Conservation (phyloP, 2,797 vertebrate genomes). For the Gymnopithys bicolor region DNA sequence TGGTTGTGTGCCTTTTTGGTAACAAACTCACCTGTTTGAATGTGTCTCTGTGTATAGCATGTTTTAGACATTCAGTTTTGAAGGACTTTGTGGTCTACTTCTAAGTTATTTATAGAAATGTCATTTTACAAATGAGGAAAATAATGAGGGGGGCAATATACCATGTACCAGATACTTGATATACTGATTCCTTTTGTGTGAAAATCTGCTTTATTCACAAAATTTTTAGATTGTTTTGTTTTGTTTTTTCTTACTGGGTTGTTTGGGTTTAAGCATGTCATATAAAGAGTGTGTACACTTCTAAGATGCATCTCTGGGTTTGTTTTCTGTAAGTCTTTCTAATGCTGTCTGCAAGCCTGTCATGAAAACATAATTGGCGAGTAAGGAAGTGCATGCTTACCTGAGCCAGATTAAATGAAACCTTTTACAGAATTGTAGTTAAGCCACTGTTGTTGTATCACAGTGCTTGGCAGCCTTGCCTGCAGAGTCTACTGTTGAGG, state of each 20-base stretch:
- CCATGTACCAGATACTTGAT: not conserved
- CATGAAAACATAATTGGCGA: not conserved
- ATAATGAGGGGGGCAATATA: not conserved
- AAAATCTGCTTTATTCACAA: not conserved
- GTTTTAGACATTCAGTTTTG: not conserved
- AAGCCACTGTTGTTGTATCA: fast-evolving
- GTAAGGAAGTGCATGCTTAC: not conserved
- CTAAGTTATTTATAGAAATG: not conserved
- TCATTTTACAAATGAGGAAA: not conserved
- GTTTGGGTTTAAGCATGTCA: not conserved
- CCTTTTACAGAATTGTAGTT: not conserved
- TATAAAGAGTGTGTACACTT: not conserved
- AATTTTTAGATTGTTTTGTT: not conserved
- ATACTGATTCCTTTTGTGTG: not conserved
- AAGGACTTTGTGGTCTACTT: not conserved
- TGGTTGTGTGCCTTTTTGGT: not conserved
- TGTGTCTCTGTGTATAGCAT: not conserved
- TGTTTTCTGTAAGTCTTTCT: not conserved
- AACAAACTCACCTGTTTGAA: not conserved
- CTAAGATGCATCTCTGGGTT: not conserved
- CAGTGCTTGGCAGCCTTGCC: not conserved
- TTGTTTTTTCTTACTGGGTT: not conserved
- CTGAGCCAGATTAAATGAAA: not conserved
- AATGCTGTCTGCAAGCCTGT: not conserved
- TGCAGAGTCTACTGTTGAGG: not conserved